A percentile compares a stretch with the other conserved stretches of the same genome.
Evolutionary conservation across 2,797 vertebrate genomes (phyloP).

Genomic region (Leptoclinus maculatus): DNA sequence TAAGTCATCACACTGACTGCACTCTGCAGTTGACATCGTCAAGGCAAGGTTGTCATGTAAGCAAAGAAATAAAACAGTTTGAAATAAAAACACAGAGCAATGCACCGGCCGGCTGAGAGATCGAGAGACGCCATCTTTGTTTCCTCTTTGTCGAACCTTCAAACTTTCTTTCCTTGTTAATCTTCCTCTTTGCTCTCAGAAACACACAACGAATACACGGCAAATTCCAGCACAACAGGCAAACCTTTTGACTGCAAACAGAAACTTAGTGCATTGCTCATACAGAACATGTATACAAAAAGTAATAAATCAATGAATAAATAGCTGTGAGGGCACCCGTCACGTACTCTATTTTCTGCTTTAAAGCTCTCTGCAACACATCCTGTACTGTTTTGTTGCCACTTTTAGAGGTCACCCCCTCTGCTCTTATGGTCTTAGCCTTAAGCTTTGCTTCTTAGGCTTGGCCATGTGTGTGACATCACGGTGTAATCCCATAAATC

Average conservation of each 20-base stretch:
- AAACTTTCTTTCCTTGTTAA: slow-evolving; percentile 25
- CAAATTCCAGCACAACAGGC: slow-evolving; percentile 38
- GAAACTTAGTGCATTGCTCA: slow-evolving; percentile 47
- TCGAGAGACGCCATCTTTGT: slow-evolving; percentile 14
- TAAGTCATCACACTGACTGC: slow-evolving; percentile 67
- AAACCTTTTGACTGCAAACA: slow-evolving; percentile 35
- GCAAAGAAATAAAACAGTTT: slow-evolving; percentile 73
- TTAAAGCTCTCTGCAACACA: slow-evolving; percentile 54
- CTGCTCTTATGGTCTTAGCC: slow-evolving; percentile 63
- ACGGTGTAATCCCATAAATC: slow-evolving; percentile 80
- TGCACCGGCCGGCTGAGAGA: slow-evolving; percentile 54
- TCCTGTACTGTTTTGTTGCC: slow-evolving; percentile 63
- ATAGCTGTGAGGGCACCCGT: slow-evolving; percentile 36
- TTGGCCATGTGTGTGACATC: slow-evolving; percentile 72
- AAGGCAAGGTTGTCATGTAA: slow-evolving; percentile 82
- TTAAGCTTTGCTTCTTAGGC: slow-evolving; percentile 77
- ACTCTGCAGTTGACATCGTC: slow-evolving; percentile 79
- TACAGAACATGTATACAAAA: slow-evolving; percentile 61
- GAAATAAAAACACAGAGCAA: slow-evolving; percentile 73
- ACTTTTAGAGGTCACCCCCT: slow-evolving; percentile 70
- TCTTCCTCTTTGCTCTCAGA: slow-evolving; percentile 43
- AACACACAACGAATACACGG: slow-evolving; percentile 43
- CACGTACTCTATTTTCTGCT: slow-evolving; percentile 24
- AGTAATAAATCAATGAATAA: slow-evolving; percentile 14
- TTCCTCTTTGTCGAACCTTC: slow-evolving; percentile 1